phyloP scores from a whole-genome alignment of 2,113 vertebrate species.

The Mobula hypostoma region DNA sequence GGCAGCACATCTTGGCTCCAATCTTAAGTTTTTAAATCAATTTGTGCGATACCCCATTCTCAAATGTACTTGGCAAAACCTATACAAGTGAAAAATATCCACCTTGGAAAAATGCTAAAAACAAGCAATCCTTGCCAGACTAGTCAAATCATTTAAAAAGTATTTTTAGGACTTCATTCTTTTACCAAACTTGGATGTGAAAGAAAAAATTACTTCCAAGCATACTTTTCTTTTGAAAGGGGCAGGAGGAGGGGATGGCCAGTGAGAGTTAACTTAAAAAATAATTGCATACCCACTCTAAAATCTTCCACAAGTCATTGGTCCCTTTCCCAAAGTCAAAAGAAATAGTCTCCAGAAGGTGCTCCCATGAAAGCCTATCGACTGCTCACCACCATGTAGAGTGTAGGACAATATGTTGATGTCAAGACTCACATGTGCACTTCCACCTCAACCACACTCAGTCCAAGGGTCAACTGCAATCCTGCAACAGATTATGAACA shows the following conservation, averaged over 20 bases:
- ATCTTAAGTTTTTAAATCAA: not conserved
- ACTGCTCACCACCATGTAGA: too few species aligned
- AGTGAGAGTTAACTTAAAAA: not conserved
- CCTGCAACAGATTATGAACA: too few species aligned
- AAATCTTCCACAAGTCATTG: not conserved
- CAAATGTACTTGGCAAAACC: not conserved
- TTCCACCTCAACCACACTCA: too few species aligned
- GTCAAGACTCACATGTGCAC: too few species aligned
- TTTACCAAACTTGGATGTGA: not conserved
- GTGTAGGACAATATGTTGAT: too few species aligned
- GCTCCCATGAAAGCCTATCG: too few species aligned
- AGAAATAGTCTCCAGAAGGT: too few species aligned
- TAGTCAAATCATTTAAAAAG: not conserved
- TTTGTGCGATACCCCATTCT: not conserved
- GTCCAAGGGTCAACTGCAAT: too few species aligned
- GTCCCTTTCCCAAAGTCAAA: too few species aligned
- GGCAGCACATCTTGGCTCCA: not conserved
- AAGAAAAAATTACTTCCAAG: not conserved
- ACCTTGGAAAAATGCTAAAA: not conserved
- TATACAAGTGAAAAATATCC: not conserved
- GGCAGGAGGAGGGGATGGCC: not conserved
- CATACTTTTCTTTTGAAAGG: not conserved
- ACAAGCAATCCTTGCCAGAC: not conserved
- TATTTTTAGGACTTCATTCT: not conserved
- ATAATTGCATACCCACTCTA: not conserved